Base-by-base conservation (phyloP, 2,888 invertebrate genomes). In the Melieria crassipennis region DNA sequence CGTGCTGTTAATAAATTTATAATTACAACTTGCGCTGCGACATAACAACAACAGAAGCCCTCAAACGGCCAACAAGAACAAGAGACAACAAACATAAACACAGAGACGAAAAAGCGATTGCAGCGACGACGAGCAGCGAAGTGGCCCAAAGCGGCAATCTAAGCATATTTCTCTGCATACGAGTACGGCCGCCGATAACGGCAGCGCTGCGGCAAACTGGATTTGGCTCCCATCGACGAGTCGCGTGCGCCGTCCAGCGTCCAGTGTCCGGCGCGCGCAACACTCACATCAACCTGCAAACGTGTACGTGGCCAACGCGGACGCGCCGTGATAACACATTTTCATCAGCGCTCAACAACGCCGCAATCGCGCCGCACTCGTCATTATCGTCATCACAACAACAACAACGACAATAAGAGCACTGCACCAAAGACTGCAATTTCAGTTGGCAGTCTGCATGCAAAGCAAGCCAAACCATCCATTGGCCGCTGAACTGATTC, bases 1-100 rank as follows among this genome's bases (percentile, higher is more conserved):
- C 74, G 76, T 73, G 70, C 69, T 76, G 76, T 77, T 78, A 78
- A 78, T 78, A 77, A 78, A 78, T 78, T 77, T 75, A 77, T 78
- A 78, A 78, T 78, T 77, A 76, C 76, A 71, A 75, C 64, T 58
- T 64, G 55, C 64, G 46, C 48, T 52, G 65, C 65, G 52, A 50
- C 52, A 50, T 50, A 50, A n/a, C 52, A 52, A 69, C 62, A 46
- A 63, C 55, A 11, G 13, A 42, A 48, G 55, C 45, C 11, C 30
- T 30, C 30, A 30, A 30, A 30, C 30, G 30, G 30, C 30, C 30
- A 30, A 30, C 30, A 30, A 30, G 30, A 30, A 30, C 30, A 30
- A 30, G 3, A 30, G 30, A 30, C 30, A 30, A 30, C 30, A 30
- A 30, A 30, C 30, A 30, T 30, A 30, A 30, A 30, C 30, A 30